Base-by-base conservation (phyloP, 2,113 vertebrate species). In the Hassar affinis region DNA sequence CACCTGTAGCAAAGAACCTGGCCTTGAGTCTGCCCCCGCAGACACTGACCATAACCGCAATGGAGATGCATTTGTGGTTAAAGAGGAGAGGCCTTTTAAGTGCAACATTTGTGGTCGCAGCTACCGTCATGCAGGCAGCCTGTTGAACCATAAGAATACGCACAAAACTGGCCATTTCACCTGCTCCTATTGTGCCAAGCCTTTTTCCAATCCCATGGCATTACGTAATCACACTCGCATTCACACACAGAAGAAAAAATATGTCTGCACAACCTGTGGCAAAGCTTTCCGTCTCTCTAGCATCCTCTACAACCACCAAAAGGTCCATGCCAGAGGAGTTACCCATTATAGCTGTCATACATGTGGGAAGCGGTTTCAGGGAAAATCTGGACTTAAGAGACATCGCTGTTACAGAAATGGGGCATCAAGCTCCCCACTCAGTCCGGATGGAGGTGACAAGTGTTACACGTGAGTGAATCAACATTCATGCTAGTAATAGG, bases 281-380 rank as follows among this genome's bases (percentile, higher is more conserved):
- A 93, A 95, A 88, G 91, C 94, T 54, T 96, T 96, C 87, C 94
- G 93, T 64, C 92, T 93, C 30, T 94, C 94, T 52, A 93, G 90
- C 35, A 93, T 96, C 82, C 93, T 96, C 35, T 91, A 93, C 85
- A 94, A 93, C 89, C 95, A 96, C 87, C 92, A 94, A 85, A 94
- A 93, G 89, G 85, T 93, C 85, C 95, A 95, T 88, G 86, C 85
- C 54, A 88, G 90, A n/a, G 88, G 56, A 27, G 86, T 84, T 1
- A 91, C 89, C 49, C 92, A 93, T 85, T 94, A 95, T 90, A 90
- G 90, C 85, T 96, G 96, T 51, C 87, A 91, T 0, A 91, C 78
- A 0, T 96, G 96, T 85, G 93, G 94, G 17, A 95, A 94, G 78
- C 92, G 90, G 76, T 97, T 97, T 87, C 93, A 93, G 80, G 93